phyloP scores from a whole-genome alignment of 2,113 vertebrate genomes.

The Emydura subglobosa region DNA sequence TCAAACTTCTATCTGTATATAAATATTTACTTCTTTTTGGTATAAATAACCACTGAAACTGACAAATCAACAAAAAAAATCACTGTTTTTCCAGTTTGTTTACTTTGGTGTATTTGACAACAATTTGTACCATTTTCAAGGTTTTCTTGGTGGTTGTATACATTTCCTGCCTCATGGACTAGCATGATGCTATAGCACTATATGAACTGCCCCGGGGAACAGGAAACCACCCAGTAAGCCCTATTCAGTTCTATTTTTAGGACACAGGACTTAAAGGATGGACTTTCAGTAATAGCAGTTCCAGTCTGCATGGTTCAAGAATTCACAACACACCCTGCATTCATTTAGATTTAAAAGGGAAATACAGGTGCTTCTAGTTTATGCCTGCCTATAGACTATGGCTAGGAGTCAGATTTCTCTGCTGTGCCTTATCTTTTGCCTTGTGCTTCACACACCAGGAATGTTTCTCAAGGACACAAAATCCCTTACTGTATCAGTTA shows the following conservation, averaged over 20 bases:
- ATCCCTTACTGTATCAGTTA: background rate
- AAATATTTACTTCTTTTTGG: background rate
- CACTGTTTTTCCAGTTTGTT: background rate
- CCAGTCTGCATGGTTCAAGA: rapidly evolving
- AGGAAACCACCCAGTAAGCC: background rate
- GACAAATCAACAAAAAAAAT: background rate
- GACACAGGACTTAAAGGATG: background rate
- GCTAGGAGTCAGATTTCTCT: background rate
- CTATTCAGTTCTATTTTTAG: background rate
- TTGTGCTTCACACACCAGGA: background rate
- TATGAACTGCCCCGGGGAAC: background rate
- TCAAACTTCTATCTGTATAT: background rate
- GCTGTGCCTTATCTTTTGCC: background rate
- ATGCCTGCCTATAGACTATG: rapidly evolving
- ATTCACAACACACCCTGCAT: background rate
- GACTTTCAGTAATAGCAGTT: background rate
- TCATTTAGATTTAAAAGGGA: background rate
- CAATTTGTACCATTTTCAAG: background rate
- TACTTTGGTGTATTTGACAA: background rate
- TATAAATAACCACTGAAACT: background rate
- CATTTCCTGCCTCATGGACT: background rate
- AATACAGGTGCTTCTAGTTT: background rate
- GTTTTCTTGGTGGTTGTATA: background rate
- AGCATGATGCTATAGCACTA: background rate
- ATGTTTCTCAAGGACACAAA: background rate